Evolutionary conservation across 2,113 vertebrate genomes (phyloP), one percentile per base, ranked within the genome.

Genomic region (Miniopterus natalensis): DNA sequence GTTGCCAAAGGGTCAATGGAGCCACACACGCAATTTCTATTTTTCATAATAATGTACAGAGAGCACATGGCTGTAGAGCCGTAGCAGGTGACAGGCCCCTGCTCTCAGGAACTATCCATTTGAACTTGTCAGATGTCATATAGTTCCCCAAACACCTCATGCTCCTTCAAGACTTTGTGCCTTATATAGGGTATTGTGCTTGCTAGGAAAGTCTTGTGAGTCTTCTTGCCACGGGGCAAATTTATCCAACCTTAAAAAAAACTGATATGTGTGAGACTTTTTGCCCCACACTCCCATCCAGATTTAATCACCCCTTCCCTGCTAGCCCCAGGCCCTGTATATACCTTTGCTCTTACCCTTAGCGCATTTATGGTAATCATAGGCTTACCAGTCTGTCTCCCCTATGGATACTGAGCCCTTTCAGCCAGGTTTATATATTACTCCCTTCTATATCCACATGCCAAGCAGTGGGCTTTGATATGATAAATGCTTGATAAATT

Each of bases 1-100:
- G 84, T 65, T 88, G 92, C 95, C 81, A 83, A 95, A 74, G 71
- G 87, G 90, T 96, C 95, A 94, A 0, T 11, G 40, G 20, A 88
- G 73, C 81, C 84, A 85, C 88, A 79, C 25, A 25, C 20, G 70
- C 68, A 53, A 14, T 68, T 95, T 87, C 77, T 88, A 53, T 71
- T 96, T 95, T 92, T 90, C 92, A 80, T 83, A 73, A 74, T 88
- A 79, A 85, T 57, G n/a, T 4, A 49, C 0, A 0, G 42, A 84
- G 20, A 93, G n/a, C 25, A 65, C 8, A 8, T 14, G 11, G 51
- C 45, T 45, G 29, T 10, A 51, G 49, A 66, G 25, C 71, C 9
- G 0, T 59, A 45, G 15, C 83, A 75, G 74, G 27, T 29, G 36
- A 51, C 25, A 25, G 0, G 42, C 8, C 65, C 68, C 61, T 57